phyloP scores from a whole-genome alignment of 1,140 invertebrate species.

The Dreissena polymorpha region DNA sequence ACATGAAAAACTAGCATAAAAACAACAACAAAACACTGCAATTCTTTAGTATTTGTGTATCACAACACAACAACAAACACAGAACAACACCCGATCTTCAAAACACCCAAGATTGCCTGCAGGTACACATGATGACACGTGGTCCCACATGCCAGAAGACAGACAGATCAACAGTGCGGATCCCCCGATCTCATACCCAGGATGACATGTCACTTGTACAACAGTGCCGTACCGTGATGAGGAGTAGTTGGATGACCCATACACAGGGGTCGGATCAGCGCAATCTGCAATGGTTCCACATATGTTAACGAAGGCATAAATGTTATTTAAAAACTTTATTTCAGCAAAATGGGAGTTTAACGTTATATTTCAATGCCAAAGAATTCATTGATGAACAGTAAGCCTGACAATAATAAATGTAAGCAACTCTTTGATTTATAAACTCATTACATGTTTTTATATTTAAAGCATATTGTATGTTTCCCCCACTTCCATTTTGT shows the following conservation, averaged over 20 bases:
- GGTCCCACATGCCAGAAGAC: neutral
- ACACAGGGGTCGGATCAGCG: neutral
- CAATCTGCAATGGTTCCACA: constrained; percentile 13
- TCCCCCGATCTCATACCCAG: constrained; percentile 8
- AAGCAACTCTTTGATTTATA: too few relatives aligned
- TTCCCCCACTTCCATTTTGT: too few relatives aligned
- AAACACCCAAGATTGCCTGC: neutral
- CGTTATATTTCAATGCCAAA: too few relatives aligned
- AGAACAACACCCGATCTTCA: neutral
- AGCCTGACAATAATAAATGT: too few relatives aligned
- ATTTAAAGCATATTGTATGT: too few relatives aligned
- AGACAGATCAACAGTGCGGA: neutral
- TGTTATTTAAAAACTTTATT: neutral
- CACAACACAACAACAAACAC: neutral
- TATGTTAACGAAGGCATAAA: neutral
- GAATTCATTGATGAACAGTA: too few relatives aligned
- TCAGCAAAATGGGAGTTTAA: too few relatives aligned
- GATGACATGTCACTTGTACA: constrained; percentile 7
- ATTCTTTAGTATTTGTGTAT: neutral
- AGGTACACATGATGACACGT: neutral
- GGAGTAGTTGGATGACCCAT: constrained; percentile 4
- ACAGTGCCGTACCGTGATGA: constrained; percentile 1
- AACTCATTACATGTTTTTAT: too few relatives aligned
- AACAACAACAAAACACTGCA: neutral
- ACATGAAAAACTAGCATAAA: too few relatives aligned